Evolutionary conservation across 2,797 vertebrate genomes (phyloP).

Genomic region (Chelonia mydas): DNA sequence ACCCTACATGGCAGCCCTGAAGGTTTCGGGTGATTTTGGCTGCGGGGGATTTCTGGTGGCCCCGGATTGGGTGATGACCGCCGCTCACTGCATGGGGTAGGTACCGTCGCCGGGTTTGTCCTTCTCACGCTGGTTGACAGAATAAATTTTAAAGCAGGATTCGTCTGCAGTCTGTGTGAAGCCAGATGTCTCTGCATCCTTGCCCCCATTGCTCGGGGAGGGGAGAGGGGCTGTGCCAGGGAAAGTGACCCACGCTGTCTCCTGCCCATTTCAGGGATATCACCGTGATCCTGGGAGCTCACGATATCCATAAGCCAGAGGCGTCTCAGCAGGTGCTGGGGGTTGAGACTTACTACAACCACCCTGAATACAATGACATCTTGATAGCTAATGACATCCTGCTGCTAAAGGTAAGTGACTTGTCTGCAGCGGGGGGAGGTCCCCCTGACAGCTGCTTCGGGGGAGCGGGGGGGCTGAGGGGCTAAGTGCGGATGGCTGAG

Average conservation of each 20-base stretch:
- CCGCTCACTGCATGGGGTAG: conserved; percentile 68
- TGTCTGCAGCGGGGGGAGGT: not conserved
- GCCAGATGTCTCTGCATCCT: not conserved
- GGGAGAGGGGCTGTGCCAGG: no score
- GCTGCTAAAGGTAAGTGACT: conserved; percentile 64
- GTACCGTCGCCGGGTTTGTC: rapidly evolving
- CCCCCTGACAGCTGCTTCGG: not conserved
- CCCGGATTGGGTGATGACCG: conserved; percentile 70
- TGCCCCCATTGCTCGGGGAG: not conserved
- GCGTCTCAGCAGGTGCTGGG: conserved; percentile 58
- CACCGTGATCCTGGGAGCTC: conserved; percentile 68
- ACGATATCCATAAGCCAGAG: conserved; percentile 10
- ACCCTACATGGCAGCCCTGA: conserved; percentile 69
- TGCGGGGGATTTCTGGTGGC: conserved; percentile 73
- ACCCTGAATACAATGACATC: rapidly evolving
- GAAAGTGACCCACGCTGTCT: not conserved
- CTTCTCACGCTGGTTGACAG: not conserved
- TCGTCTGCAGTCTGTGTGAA: not conserved
- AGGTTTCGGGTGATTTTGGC: rapidly evolving
- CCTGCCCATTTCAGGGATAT: not conserved
- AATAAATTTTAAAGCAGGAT: not conserved
- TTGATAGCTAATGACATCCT: not conserved
- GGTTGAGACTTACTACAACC: conserved; percentile 30
- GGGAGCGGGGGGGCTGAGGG: not conserved
- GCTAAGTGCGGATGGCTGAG: not conserved